Conservation (phyloP, 2,888 invertebrate species). For the Lamellibrachia columna region DNA sequence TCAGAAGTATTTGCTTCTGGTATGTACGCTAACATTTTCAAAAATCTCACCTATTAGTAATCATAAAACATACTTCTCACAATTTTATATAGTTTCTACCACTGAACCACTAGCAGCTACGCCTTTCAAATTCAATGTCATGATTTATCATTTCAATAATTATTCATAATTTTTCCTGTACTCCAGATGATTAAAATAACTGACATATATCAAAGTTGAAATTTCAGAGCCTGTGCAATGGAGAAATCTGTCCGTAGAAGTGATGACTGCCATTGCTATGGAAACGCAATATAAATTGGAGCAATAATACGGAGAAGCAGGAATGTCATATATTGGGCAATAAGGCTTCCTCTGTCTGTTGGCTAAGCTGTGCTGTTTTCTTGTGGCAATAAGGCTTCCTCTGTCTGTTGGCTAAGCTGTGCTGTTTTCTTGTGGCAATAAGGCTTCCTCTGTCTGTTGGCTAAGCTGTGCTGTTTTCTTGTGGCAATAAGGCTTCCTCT, state of each 20-base stretch:
- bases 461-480: background rate
- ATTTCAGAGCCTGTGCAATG: background rate
- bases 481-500: background rate
- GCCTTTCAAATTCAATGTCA: background rate
- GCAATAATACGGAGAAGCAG: background rate
- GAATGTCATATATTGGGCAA: background rate
- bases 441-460: background rate
- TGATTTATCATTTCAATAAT: background rate
- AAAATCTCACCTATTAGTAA: too few relatives aligned
- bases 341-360: background rate
- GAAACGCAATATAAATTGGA: slow-evolving; percentile 1
- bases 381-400: background rate
- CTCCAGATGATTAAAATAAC: background rate
- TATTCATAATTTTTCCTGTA: background rate
- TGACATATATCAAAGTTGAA: background rate
- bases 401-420: background rate
- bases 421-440: background rate
- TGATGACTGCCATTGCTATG: background rate
- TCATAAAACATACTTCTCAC: too few relatives aligned
- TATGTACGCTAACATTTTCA: too few relatives aligned
- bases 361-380: background rate
- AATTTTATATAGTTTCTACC: too few relatives aligned
- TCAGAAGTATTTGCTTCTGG: too few relatives aligned
- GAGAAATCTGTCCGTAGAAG: background rate
- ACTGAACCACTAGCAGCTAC: too few relatives aligned